phyloP scores from a whole-genome alignment of 2,113 vertebrate genomes.

The Sminthopsis crassicaudata region DNA sequence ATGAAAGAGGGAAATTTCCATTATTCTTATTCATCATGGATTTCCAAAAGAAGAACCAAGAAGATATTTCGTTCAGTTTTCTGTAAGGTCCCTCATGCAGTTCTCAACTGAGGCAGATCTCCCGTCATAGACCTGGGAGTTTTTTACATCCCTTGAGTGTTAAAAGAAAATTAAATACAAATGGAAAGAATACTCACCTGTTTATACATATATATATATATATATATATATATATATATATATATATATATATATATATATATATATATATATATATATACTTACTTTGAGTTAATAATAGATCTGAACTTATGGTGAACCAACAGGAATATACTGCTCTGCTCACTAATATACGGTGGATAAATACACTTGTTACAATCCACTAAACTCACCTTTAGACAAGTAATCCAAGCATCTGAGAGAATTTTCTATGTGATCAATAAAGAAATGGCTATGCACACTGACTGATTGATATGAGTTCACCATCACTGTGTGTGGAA shows the following conservation, averaged over 20 bases:
- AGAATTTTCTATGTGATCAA: background rate
- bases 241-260: background rate
- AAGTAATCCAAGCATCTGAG: background rate
- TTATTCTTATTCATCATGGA: background rate
- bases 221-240: background rate
- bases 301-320: background rate
- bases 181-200: background rate
- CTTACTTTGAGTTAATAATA: background rate
- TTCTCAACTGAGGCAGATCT: background rate
- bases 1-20: background rate
- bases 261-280: background rate
- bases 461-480: too few relatives aligned
- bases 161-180: background rate
- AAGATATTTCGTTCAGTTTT: background rate
- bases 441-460: background rate
- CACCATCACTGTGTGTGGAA: rapidly evolving
- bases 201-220: background rate
- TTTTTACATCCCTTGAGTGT: background rate
- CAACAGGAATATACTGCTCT: background rate
- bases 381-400: background rate
- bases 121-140: background rate
- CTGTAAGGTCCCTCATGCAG: background rate
- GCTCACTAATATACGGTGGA: background rate
- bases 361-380: background rate
- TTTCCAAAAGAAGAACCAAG: background rate